phyloP scores from a whole-genome alignment of 2,888 invertebrate genomes.

The Cosmia pyralina region DNA sequence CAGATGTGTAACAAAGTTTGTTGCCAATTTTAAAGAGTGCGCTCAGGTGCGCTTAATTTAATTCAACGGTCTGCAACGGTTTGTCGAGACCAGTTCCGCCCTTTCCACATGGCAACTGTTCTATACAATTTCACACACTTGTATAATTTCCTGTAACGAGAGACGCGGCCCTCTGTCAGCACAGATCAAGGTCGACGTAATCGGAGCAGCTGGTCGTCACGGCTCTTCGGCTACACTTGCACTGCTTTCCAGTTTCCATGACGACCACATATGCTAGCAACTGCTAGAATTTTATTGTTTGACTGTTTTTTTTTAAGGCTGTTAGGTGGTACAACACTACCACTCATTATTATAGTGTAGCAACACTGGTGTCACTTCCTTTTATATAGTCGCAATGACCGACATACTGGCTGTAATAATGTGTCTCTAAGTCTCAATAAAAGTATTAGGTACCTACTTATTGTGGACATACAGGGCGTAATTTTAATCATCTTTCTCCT shows the following conservation, averaged over 20 bases:
- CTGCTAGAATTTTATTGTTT: background rate
- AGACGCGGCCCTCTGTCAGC: constrained; percentile 25
- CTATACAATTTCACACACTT: constrained; percentile 19
- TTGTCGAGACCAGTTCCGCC: background rate
- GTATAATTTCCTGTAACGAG: constrained; percentile 49
- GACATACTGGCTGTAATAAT: no score
- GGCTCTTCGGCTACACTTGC: constrained; percentile 36
- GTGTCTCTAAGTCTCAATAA: no score
- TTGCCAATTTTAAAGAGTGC: background rate
- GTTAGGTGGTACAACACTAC: no score
- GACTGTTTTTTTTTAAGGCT: background rate
- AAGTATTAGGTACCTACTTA: no score
- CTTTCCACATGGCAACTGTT: background rate
- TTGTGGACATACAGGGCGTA: no score
- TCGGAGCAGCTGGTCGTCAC: constrained; percentile 54
- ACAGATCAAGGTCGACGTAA: constrained; percentile 64
- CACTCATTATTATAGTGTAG: no score
- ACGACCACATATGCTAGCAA: constrained; percentile 28
- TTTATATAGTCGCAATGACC: no score
- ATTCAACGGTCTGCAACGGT: constrained; percentile 6
- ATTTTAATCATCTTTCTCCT: no score
- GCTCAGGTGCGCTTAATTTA: background rate
- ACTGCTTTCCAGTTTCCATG: constrained; percentile 58
- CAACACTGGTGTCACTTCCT: no score
- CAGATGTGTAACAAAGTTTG: no score